phyloP scores from a whole-genome alignment of 64 coral and sea anemone species.

The Montipora cactus region DNA sequence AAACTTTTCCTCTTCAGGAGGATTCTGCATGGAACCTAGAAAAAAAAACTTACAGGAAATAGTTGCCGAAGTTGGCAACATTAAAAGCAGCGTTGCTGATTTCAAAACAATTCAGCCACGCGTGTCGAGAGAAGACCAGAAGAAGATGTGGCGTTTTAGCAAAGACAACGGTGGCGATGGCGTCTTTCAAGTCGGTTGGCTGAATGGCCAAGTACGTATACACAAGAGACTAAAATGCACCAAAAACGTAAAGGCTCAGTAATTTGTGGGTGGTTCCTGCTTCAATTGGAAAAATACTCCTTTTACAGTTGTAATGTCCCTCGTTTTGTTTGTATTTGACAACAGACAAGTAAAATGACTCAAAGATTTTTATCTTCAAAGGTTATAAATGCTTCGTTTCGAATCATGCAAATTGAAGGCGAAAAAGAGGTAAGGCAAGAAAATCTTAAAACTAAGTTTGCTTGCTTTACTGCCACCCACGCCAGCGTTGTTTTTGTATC shows the following conservation, averaged over 20 bases:
- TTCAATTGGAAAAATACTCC: too few species aligned
- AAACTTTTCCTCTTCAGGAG: not conserved
- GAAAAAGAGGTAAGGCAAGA: not conserved
- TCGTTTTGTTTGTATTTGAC: too few species aligned
- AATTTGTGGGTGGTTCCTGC: too few species aligned
- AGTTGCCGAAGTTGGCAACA: not conserved
- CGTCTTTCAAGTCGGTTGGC: not conserved
- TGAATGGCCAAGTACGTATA: not conserved
- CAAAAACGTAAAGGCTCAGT: too few species aligned
- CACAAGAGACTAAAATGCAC: too few species aligned
- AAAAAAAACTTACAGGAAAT: not conserved
- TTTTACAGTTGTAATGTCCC: too few species aligned
- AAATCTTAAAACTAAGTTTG: not conserved
- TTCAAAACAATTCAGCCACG: not conserved
- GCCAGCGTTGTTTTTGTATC: not conserved
- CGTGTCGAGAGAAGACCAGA: not conserved
- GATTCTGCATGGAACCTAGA: not conserved
- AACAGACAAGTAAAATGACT: not conserved
- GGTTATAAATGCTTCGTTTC: not conserved
- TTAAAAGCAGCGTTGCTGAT: conserved; percentile 1
- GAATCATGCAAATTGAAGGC: not conserved
- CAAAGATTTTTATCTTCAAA: not conserved
- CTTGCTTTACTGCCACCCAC: not conserved
- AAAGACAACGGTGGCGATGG: too few species aligned
- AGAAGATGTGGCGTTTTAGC: too few species aligned